Evolutionary conservation across 1,140 invertebrate species (phyloP).

Genomic region (Nautilus pompilius): DNA sequence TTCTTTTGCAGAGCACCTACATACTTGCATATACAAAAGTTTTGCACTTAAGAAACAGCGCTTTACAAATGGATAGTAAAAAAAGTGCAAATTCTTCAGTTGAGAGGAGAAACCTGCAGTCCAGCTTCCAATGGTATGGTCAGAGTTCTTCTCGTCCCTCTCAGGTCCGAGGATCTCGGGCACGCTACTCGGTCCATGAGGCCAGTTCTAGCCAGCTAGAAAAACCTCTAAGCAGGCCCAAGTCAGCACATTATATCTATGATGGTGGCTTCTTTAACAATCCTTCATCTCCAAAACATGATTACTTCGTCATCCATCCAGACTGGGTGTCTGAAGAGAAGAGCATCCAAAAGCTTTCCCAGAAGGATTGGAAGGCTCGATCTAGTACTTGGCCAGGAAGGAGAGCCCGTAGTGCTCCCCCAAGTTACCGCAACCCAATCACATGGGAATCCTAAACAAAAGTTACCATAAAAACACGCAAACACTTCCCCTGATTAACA

Average conservation of each 20-base stretch:
- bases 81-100: too few relatives aligned
- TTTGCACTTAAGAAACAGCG: too few relatives aligned
- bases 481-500: too few relatives aligned
- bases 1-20: too few relatives aligned
- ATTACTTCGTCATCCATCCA: slow-evolving; percentile 1
- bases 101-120: neutral
- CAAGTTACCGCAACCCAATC: slow-evolving; percentile 33
- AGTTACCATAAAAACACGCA: neutral
- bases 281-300: neutral
- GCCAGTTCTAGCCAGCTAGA: neutral
- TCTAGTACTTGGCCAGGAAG: slow-evolving; percentile 33
- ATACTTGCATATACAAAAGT: too few relatives aligned
- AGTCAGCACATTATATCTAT: slow-evolving; percentile 3
- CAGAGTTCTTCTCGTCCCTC: neutral
- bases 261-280: neutral
- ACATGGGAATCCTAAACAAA: slow-evolving; percentile 23
- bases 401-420: slow-evolving; percentile 33
- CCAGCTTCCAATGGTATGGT: neutral
- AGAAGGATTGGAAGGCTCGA: neutral
- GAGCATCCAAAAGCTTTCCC: neutral
- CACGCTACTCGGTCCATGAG: neutral
- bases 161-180: neutral
- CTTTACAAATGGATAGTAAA: too few relatives aligned
- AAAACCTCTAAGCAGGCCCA: neutral
- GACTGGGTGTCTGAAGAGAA: neutral